phyloP scores from a whole-genome alignment of 2,113 vertebrate genomes.

The Thamnaconus septentrionalis region DNA sequence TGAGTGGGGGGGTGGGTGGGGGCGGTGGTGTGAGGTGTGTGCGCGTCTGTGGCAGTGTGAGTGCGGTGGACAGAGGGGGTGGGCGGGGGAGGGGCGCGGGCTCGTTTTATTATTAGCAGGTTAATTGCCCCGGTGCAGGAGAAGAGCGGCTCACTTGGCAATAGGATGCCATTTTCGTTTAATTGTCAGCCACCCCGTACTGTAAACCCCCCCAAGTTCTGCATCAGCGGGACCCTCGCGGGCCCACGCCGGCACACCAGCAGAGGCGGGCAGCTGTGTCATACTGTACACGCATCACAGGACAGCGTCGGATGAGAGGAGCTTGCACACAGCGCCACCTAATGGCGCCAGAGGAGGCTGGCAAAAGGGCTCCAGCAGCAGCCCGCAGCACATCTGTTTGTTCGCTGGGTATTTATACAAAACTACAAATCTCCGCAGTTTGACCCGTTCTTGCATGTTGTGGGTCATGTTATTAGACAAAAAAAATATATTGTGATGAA shows the following conservation, averaged over 20 bases:
- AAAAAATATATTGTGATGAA: too few relatives aligned
- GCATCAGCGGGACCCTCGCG: constrained; percentile 12
- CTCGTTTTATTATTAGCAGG: constrained; percentile 69
- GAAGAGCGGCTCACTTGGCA: constrained; percentile 43
- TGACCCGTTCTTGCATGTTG: too few relatives aligned
- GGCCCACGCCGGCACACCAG: background rate
- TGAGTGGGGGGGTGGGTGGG: constrained; percentile 29
- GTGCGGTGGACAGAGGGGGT: background rate
- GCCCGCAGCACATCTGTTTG: too few relatives aligned
- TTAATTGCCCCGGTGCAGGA: constrained; percentile 72
- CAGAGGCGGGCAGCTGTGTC: too few relatives aligned
- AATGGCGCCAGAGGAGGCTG: constrained; percentile 40
- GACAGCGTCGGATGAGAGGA: constrained; percentile 18
- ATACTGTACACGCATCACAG: too few relatives aligned
- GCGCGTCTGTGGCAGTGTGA: background rate
- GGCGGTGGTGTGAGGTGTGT: background rate
- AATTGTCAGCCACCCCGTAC: constrained; percentile 57
- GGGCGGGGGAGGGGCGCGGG: constrained; percentile 16
- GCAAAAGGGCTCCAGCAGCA: too few relatives aligned
- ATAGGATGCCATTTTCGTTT: constrained; percentile 62
- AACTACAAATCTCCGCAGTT: too few relatives aligned
- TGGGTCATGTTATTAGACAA: too few relatives aligned
- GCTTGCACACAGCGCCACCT: constrained; percentile 71
- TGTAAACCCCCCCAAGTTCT: constrained; percentile 22
- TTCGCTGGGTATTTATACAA: too few relatives aligned